A percentile compares a stretch with the other conserved stretches of the same genome.
Evolutionary conservation across 2,797 vertebrate species (phyloP).

Genomic region (Pseudochaenichthys georgianus): DNA sequence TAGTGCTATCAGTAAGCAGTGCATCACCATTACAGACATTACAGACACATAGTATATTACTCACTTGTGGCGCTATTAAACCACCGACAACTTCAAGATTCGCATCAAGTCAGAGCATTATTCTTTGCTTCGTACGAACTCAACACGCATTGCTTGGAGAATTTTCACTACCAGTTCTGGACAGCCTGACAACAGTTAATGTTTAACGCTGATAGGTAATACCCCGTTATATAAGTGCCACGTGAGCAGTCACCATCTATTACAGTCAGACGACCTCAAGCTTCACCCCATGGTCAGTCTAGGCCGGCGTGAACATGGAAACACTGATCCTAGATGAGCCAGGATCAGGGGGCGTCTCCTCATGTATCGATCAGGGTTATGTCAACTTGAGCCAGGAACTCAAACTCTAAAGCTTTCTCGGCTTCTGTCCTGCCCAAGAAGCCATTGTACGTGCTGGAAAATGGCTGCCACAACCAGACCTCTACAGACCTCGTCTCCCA

Average conservation of each 20-base stretch:
- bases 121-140: background rate
- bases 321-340: constrained; percentile 51
- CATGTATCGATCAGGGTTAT: constrained; percentile 65
- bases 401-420: constrained; percentile 34
- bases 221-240: constrained; percentile 66
- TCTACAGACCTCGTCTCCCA: constrained; percentile 72
- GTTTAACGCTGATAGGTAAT: constrained; percentile 60
- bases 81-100: constrained; percentile 21
- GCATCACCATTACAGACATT: constrained; percentile 47
- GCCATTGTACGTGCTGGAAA: constrained; percentile 60
- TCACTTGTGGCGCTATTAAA: constrained; percentile 34
- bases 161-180: constrained; percentile 4
- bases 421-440: constrained; percentile 41
- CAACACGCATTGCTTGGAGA: background rate
- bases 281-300: constrained; percentile 56
- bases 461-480: constrained; percentile 77
- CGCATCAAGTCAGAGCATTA: constrained; percentile 15
- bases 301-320: constrained; percentile 43
- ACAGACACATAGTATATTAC: constrained; percentile 15
- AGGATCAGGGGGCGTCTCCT: constrained; percentile 59
- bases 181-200: constrained; percentile 26
- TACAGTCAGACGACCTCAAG: constrained; percentile 61
- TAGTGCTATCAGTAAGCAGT: constrained; percentile 40
- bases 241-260: constrained; percentile 66
- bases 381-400: constrained; percentile 52